phyloP scores from a whole-genome alignment of 2,113 vertebrate genomes.

The Salvelinus fontinalis region DNA sequence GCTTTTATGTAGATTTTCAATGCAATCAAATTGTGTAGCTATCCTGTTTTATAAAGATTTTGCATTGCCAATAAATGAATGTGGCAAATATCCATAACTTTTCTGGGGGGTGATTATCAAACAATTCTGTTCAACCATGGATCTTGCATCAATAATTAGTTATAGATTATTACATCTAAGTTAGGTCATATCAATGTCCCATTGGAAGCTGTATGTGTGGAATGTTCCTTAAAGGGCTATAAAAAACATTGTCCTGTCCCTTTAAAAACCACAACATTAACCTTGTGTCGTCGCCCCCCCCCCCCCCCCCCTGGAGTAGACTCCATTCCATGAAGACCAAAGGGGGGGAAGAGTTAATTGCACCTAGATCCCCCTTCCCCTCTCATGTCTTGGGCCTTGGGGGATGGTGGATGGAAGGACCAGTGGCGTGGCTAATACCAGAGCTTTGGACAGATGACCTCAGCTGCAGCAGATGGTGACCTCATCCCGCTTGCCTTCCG shows the following conservation, averaged over 20 bases:
- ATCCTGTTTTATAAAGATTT: background rate
- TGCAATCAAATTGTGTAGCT: background rate
- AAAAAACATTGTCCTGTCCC: too few relatives aligned
- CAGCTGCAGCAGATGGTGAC: constrained; percentile 66
- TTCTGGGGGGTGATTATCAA: too few relatives aligned
- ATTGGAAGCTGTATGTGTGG: too few relatives aligned
- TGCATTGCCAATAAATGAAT: background rate
- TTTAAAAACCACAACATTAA: too few relatives aligned
- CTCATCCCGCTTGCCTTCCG: constrained; percentile 45
- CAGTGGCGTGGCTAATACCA: constrained; percentile 7
- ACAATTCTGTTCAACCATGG: background rate
- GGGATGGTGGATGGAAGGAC: constrained; percentile 24
- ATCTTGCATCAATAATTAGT: background rate
- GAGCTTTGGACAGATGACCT: constrained; percentile 53
- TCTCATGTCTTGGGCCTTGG: background rate
- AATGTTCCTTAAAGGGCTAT: too few relatives aligned
- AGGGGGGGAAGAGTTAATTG: background rate
- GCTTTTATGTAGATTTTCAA: background rate
- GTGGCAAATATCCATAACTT: too few relatives aligned
- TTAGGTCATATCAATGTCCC: too few relatives aligned
- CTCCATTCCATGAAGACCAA: background rate
- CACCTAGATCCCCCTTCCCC: background rate
- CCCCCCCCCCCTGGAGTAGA: too few relatives aligned
- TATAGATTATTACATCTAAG: too few relatives aligned
- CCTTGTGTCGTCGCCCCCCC: too few relatives aligned